A percentile compares a stretch with the other conserved stretches of the same genome.
These are phyloP conservation scores for Octomys mimax DNA, from an alignment of 2,797 vertebrate genomes.

Conservation along the genomic window DNA sequence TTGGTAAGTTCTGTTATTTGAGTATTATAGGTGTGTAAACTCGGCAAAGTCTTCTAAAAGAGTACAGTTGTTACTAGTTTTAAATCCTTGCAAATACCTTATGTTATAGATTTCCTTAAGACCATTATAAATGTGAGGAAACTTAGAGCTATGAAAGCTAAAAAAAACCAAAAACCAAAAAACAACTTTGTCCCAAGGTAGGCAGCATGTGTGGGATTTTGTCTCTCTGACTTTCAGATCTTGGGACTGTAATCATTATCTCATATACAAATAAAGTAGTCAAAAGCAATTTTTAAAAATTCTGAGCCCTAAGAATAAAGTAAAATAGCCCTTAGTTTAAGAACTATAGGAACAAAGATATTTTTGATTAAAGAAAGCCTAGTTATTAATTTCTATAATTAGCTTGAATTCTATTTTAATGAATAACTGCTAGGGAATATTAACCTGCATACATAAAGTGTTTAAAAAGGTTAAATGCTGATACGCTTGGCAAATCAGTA, in stretches of 20 bases:
- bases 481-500: background rate
- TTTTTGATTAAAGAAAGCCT: background rate
- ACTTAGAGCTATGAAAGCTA: background rate
- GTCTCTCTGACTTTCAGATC: background rate
- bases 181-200: background rate
- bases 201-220: background rate
- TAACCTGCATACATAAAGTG: background rate
- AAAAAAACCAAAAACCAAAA: background rate
- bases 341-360: background rate
- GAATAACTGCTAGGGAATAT: background rate
- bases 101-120: background rate
- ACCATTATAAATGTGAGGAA: background rate
- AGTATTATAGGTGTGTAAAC: no score
- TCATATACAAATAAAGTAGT: background rate
- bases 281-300: background rate
- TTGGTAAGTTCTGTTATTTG: no score
- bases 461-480: background rate
- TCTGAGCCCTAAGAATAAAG: background rate
- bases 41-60: no score
- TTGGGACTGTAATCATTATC: background rate
- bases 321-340: background rate
- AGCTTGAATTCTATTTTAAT: background rate
- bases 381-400: slow-evolving; percentile 4
- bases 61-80: background rate
- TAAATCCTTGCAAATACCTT: background rate